Percentiles rank a stretch among this genome's conserved stretches.
These are phyloP conservation scores for Sminthopsis crassicaudata DNA, from an alignment of 2,113 vertebrate species.

Conservation along the genomic window DNA sequence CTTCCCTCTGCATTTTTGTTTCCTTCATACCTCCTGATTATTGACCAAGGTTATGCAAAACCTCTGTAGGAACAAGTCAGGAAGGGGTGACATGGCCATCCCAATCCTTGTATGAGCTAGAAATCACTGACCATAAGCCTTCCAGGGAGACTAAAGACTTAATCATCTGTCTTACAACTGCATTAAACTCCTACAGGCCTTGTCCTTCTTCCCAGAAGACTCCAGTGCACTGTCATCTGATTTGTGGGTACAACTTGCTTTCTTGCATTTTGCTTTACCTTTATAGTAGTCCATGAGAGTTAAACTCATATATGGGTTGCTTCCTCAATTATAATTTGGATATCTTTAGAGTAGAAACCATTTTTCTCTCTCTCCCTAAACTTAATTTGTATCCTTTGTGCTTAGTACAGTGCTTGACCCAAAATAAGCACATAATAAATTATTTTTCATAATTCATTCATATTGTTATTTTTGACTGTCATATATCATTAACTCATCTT, in stretches of 20 bases:
- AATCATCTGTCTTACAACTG: background rate
- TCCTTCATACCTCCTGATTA: background rate
- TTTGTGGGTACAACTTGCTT: background rate
- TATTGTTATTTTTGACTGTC: background rate
- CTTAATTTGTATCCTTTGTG: background rate
- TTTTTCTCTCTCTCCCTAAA: too few relatives aligned
- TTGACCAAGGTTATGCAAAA: background rate
- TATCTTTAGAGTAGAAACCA: background rate
- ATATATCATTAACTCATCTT: background rate
- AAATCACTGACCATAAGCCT: background rate
- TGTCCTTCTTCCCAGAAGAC: background rate
- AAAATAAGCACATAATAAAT: background rate
- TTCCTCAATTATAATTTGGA: background rate
- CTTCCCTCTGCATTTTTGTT: background rate
- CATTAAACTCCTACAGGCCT: background rate
- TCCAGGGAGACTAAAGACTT: background rate
- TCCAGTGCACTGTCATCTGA: background rate
- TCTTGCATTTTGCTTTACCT: background rate
- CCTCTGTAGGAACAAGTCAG: background rate
- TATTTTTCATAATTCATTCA: background rate
- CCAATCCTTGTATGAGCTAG: background rate
- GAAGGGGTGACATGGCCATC: background rate
- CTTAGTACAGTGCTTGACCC: background rate
- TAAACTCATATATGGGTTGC: background rate
- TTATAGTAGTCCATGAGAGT: background rate